Base-by-base conservation (phyloP, 2,888 invertebrate genomes). In the Limnephilus auricula region DNA sequence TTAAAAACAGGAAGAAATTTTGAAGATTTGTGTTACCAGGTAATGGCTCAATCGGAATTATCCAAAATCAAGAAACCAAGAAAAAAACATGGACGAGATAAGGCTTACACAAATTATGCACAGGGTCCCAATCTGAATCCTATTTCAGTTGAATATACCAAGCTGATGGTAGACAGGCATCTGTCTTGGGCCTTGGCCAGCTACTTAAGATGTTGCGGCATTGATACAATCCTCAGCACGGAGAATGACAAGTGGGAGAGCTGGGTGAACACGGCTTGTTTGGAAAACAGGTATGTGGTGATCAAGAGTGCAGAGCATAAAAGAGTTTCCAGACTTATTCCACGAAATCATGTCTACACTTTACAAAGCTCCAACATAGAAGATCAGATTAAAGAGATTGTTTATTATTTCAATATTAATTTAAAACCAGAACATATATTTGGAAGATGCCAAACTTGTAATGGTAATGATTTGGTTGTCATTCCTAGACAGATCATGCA, bases 221-320 rank as follows among this genome's bases (percentile, higher is more conserved):
- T 96, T 97, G 94, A 96, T 97, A 93, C 96, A 96, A 94, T 97
- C 96, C 94, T 97, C 96, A 92, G 96, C 96, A 92, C 97, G 97
- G 94, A 96, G 96, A 90, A 94, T 94, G 93, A 95, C 96, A 91
- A 93, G 97, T 91, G 95, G 96, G 82, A 95, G 92, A 94, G 95
- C 84, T 96, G 96, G 93, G 95, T 96, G 5, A 94, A 95, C 93
- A 94, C 96, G 86, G 96, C 96, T 40, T 94, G 94, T 90, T 94
- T 94, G 86, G 96, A 97, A 91, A 94, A 95, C 0, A 94, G 97
- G 92, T 95, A 96, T 92, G 95, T 97, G 86, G 93, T 97, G 85
- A 97, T 97, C 0, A 95, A 95, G 93, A 83, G 94, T 94, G 87
- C 95, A 94, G 79, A 65, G 18, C 79, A 89, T 79, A 93, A 94